Evolutionary conservation across 1,140 invertebrate genomes (phyloP).

Genomic region (Sesamia nonagrioides): DNA sequence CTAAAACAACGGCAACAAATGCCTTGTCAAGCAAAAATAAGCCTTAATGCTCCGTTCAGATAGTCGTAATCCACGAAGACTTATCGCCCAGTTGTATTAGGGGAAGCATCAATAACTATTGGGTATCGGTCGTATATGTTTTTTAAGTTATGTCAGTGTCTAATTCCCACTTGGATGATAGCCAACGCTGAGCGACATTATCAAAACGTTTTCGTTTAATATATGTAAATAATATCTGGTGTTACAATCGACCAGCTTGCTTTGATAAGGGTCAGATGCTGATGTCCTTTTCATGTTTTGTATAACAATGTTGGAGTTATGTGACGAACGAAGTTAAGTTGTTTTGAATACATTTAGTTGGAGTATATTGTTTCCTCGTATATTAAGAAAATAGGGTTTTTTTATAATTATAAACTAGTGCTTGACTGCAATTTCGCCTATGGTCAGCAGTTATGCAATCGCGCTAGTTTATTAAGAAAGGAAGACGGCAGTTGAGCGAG

Average conservation of each 20-base stretch:
- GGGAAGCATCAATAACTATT: slow-evolving; percentile 26
- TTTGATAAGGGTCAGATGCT: slow-evolving; percentile 10
- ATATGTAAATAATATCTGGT: slow-evolving; percentile 47
- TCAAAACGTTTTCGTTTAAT: slow-evolving; percentile 37
- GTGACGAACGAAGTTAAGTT: background rate
- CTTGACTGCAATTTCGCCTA: too few relatives aligned
- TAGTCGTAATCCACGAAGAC: slow-evolving; percentile 26
- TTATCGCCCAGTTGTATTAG: slow-evolving; percentile 26
- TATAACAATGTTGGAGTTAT: background rate
- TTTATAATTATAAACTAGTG: too few relatives aligned
- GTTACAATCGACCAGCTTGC: slow-evolving; percentile 35
- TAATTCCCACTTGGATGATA: slow-evolving; percentile 24
- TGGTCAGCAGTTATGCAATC: too few relatives aligned
- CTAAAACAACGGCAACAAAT: slow-evolving; percentile 29
- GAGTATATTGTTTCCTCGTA: background rate
- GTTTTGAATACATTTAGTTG: background rate
- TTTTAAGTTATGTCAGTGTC: slow-evolving; percentile 17
- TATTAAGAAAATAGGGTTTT: background rate
- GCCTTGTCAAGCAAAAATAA: slow-evolving; percentile 14
- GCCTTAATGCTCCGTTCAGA: slow-evolving; percentile 6
- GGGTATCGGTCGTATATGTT: slow-evolving; percentile 1
- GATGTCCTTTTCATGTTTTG: slow-evolving; percentile 30
- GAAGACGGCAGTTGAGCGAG: too few relatives aligned
- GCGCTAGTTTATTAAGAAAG: too few relatives aligned
- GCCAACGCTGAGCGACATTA: slow-evolving; percentile 9